These are phyloP conservation scores for Amphipoea lucens DNA, from an alignment of 2,888 invertebrate species.

Conservation along the genomic window DNA sequence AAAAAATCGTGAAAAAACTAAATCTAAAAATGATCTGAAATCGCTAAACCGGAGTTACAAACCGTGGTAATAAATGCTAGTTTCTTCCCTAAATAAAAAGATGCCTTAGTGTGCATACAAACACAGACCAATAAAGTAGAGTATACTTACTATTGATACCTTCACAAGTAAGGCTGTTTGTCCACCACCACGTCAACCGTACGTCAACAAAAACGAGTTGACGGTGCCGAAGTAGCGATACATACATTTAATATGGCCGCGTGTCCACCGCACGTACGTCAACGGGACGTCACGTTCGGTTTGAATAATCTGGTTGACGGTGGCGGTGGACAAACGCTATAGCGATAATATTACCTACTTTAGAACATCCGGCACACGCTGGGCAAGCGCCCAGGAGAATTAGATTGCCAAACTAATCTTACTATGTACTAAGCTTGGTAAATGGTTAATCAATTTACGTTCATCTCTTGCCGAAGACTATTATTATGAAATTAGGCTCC, in stretches of 20 bases:
- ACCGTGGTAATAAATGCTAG: neutral
- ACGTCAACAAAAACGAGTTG: neutral
- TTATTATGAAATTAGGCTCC: conserved; percentile 20
- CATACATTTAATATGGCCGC: neutral
- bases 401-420: conserved; percentile 7
- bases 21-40: no score
- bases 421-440: neutral
- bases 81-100: neutral
- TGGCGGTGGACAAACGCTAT: neutral
- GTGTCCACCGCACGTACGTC: neutral
- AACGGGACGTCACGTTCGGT: neutral
- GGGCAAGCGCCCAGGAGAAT: neutral
- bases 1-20: no score
- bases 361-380: neutral
- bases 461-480: conserved; percentile 5
- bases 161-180: neutral
- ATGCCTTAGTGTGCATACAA: neutral
- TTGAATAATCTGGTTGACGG: neutral
- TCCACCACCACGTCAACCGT: neutral
- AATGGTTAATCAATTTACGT: conserved; percentile 33
- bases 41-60: no score
- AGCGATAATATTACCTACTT: neutral
- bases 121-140: neutral
- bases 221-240: neutral
- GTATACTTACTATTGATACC: neutral